These are phyloP conservation scores for Apis florea DNA, from an alignment of 1,140 invertebrate species.

Conservation along the genomic window DNA sequence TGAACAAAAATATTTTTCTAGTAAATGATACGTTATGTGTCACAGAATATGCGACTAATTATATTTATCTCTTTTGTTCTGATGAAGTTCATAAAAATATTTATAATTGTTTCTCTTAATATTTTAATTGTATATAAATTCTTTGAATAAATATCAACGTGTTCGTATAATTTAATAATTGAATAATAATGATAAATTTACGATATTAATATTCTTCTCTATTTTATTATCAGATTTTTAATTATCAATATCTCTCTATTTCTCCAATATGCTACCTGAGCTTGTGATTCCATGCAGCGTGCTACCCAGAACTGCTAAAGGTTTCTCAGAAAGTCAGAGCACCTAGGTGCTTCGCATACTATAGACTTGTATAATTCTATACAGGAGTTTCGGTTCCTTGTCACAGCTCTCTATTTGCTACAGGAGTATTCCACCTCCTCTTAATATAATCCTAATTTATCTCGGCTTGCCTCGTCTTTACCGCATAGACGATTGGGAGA, in stretches of 20 bases:
- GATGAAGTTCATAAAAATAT: too few relatives aligned
- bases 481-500: background rate
- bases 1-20: too few relatives aligned
- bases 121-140: background rate
- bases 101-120: too few relatives aligned
- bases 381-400: background rate
- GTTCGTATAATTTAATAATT: background rate
- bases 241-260: background rate
- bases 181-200: background rate
- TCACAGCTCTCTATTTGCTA: background rate
- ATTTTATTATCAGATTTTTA: too few relatives aligned
- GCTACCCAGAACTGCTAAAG: background rate
- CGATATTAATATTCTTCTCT: too few relatives aligned
- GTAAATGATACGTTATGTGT: too few relatives aligned
- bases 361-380: slow-evolving; percentile 15
- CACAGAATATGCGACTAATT: too few relatives aligned
- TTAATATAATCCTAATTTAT: slow-evolving; percentile 18
- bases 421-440: background rate
- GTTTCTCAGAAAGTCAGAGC: background rate
- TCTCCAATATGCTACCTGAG: background rate
- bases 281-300: background rate
- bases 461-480: background rate
- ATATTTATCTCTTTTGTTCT: too few relatives aligned
- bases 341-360: background rate
- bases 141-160: too few relatives aligned